These are phyloP conservation scores for Oegoconia quadripuncta DNA, from an alignment of 2,888 invertebrate species.

Conservation along the genomic window DNA sequence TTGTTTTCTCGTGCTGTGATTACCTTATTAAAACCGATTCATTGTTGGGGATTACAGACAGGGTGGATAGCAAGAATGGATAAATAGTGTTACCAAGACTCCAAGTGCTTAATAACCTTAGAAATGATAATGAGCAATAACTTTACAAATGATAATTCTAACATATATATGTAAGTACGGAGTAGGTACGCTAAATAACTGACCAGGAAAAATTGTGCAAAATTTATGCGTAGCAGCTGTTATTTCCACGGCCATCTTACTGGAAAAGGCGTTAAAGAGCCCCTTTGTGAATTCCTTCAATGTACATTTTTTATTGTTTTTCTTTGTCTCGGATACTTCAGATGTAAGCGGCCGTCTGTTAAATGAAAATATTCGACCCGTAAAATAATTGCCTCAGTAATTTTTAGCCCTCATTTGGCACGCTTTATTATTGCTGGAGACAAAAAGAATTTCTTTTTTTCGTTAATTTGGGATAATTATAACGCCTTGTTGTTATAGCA, in stretches of 20 bases:
- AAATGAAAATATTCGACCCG: conserved; percentile 63
- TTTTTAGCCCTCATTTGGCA: conserved; percentile 57
- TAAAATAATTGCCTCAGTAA: conserved; percentile 63
- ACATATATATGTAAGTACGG: too few relatives aligned
- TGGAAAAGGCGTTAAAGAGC: conserved; percentile 50
- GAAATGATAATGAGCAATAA: too few relatives aligned
- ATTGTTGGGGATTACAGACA: too few relatives aligned
- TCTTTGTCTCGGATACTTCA: conserved; percentile 52
- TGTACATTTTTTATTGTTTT: conserved; percentile 60
- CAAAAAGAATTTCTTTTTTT: conserved; percentile 30
- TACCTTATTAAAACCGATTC: too few relatives aligned
- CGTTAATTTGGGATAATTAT: conserved; percentile 44
- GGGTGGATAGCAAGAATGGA: too few relatives aligned
- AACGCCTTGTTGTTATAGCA: conserved; percentile 25
- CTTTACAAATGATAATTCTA: too few relatives aligned
- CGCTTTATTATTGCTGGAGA: conserved; percentile 39
- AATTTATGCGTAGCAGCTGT: conserved; percentile 53
- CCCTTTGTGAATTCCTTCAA: conserved; percentile 52
- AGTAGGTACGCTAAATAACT: conserved; percentile 23
- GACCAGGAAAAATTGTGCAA: conserved; percentile 43
- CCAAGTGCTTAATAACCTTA: too few relatives aligned
- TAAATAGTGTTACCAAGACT: too few relatives aligned
- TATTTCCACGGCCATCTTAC: conserved; percentile 39
- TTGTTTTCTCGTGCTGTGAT: too few relatives aligned
- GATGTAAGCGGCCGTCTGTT: conserved; percentile 41